phyloP scores from a whole-genome alignment of 1,140 invertebrate species.

The Popillia japonica region DNA sequence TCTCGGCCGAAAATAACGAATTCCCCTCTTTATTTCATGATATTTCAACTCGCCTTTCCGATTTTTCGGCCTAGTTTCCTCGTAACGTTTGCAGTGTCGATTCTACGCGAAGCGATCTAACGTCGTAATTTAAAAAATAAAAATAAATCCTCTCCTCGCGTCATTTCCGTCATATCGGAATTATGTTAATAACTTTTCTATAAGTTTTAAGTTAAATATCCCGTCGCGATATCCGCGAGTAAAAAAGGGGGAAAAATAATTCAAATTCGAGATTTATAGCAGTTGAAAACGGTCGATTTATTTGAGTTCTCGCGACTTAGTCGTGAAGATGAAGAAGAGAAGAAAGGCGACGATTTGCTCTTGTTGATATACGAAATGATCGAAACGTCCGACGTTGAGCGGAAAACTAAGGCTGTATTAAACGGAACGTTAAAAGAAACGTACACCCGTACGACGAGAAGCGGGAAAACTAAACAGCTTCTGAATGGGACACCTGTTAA shows the following conservation, averaged over 20 bases:
- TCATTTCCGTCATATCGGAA: no score
- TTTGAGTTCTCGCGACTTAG: slow-evolving; percentile 38
- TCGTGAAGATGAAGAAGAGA: not conserved
- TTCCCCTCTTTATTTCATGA: not conserved
- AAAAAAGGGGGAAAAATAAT: no score
- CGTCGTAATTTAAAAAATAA: no score
- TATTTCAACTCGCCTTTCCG: slow-evolving; percentile 9
- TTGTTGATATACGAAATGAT: no score
- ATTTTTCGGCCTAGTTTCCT: not conserved
- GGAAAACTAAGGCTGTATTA: no score
- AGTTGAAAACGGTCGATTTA: slow-evolving; percentile 4
- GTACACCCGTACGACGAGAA: no score
- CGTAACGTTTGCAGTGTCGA: not conserved
- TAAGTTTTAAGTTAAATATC: slow-evolving; percentile 3
- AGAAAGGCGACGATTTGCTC: not conserved
- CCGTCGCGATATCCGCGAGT: no score
- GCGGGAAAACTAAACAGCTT: slow-evolving; percentile 39
- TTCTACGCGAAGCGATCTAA: no score
- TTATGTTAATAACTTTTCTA: no score
- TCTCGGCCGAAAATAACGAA: not conserved
- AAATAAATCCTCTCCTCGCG: no score
- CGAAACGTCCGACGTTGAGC: no score
- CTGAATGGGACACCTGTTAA: slow-evolving; percentile 48
- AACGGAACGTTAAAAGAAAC: no score
- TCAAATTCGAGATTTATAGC: slow-evolving; percentile 20